These are phyloP conservation scores for Neogale vison DNA, from an alignment of 2,113 vertebrate genomes.

Conservation along the genomic window DNA sequence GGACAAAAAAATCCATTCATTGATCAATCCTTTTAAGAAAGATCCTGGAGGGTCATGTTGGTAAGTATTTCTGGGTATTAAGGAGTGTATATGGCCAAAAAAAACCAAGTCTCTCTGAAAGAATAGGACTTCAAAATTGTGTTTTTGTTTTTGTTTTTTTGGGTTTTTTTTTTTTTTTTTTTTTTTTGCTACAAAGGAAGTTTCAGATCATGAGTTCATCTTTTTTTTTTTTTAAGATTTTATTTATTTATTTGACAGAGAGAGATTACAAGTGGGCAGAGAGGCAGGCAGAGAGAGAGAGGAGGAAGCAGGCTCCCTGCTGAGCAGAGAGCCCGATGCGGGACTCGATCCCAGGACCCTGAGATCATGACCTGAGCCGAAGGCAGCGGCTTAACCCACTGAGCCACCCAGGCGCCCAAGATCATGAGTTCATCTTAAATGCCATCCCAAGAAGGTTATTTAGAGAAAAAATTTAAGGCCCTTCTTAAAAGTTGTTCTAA, in stretches of 20 bases:
- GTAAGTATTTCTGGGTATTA: not conserved
- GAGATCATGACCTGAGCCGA: no score
- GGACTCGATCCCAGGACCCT: no score
- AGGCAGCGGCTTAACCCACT: no score
- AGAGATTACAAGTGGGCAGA: no score
- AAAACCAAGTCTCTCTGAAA: conserved; percentile 15
- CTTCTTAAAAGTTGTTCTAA: not conserved
- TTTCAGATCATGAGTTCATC: not conserved
- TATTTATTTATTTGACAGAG: no score
- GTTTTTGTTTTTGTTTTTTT: not conserved
- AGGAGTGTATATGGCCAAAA: not conserved
- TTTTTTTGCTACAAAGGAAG: not conserved
- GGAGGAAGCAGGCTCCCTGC: no score
- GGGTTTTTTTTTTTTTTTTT: no score
- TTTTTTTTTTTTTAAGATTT: no score
- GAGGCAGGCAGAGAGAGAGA: no score
- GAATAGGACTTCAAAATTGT: not conserved
- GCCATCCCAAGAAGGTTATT: not conserved
- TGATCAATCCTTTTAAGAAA: not conserved
- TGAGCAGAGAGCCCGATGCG: no score
- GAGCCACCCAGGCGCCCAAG: no score
- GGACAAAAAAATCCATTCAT: not conserved
- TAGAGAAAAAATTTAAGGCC: not conserved
- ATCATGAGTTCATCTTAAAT: not conserved
- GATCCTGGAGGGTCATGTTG: not conserved